These are phyloP conservation scores for Calephelis nemesis DNA, from an alignment of 1,140 invertebrate species.

Conservation along the genomic window DNA sequence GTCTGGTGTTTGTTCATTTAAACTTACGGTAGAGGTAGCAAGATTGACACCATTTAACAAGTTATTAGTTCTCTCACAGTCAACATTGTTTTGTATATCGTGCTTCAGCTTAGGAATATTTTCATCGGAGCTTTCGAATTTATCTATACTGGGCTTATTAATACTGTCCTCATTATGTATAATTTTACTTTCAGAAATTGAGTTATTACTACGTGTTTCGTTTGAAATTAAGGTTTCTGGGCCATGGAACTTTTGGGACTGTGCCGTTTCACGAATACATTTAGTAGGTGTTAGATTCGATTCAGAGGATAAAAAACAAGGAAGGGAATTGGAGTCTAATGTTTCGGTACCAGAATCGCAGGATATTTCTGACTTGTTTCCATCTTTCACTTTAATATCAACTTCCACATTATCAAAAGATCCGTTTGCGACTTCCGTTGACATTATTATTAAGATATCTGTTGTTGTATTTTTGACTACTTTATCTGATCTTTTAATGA, in stretches of 20 bases:
- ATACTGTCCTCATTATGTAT: conserved; percentile 5
- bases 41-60: conserved; percentile 29
- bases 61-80: not conserved
- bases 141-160: not conserved
- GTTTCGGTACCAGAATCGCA: conserved; percentile 57
- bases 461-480: conserved; percentile 1
- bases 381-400: conserved; percentile 43
- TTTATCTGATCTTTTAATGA: not conserved
- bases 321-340: conserved; percentile 38
- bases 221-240: conserved; percentile 2
- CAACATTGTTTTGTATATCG: not conserved
- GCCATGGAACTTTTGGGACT: conserved; percentile 7
- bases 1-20: conserved; percentile 45
- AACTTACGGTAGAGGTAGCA: conserved; percentile 51
- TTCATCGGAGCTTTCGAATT: not conserved
- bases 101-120: conserved; percentile 4
- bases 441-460: conserved; percentile 38
- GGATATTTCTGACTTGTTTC: conserved; percentile 37
- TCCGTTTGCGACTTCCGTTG: conserved; percentile 32
- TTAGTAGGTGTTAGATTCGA: conserved; percentile 42
- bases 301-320: conserved; percentile 37
- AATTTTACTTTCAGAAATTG: not conserved
- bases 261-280: conserved; percentile 24
- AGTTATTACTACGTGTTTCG: conserved; percentile 6
- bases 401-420: conserved; percentile 52